Evolutionary conservation across 2,888 invertebrate genomes (phyloP), one percentile per base, ranked within the genome.

Genomic region (Drosophila subquinaria): DNA sequence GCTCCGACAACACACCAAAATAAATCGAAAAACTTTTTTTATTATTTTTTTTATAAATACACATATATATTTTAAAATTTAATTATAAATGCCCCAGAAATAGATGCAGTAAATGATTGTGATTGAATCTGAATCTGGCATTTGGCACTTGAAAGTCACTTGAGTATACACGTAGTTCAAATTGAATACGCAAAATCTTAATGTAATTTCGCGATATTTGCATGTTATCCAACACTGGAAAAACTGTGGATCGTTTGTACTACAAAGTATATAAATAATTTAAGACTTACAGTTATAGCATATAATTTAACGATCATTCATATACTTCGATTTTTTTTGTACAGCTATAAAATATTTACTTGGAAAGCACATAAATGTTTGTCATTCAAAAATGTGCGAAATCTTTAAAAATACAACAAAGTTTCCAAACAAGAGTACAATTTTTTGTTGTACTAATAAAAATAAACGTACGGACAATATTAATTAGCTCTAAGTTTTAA

Each of bases 1-100:
- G 33, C 71, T 66, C 61, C 53, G 62, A 70, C 63, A 71, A 85
- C 71, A 74, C 69, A 82, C 60, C 69, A 76, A 77, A 88, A 88
- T 83, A 83, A 83, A 83, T 83, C 83, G 83, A 83, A 83, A 83
- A 83, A 83, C 87, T 83, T 64, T 83, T 88, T 88, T 88, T 64
- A 82, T 88, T 86, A 88, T 80, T 82, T 88, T 88, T 88, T 80
- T 88, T 38, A 59, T 59, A 36, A 38, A 23, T 13, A 56, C 35
- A 43, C 1, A 33, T 59, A 30, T 27, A 33, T 15, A 42, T 42
- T 30, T 71, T 53, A 30, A 47, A 67, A 68, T 76, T 78, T 78
- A 73, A 76, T 78, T 78, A 78, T 64, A 78, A 78, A 62, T 73
- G 59, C n/a, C 43, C 53, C 35, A 23, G 43, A 27, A 51, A 50